A percentile compares a stretch with the other conserved stretches of the same genome.
Evolutionary conservation across 2,797 vertebrate genomes (phyloP).

Genomic region (Thripadectes ignobilis): DNA sequence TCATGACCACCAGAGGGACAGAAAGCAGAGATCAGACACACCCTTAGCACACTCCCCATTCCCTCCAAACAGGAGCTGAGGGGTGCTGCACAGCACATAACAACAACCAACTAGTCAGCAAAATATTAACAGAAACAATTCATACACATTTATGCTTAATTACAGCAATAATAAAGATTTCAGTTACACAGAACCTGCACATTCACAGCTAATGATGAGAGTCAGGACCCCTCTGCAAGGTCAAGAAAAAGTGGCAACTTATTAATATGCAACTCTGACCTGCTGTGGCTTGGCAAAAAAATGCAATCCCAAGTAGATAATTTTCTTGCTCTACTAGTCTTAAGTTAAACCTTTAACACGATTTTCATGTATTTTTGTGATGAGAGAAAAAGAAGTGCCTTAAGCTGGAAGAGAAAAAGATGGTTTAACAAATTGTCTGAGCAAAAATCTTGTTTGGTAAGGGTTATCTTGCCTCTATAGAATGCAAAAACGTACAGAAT

Average conservation of each 20-base stretch:
- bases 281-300: neutral
- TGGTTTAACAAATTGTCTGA: neutral
- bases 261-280: neutral
- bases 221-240: neutral
- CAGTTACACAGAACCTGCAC: neutral
- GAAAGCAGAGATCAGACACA: neutral
- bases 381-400: neutral
- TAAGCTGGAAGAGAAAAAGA: neutral
- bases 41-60: rapidly evolving
- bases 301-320: neutral
- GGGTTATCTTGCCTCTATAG: neutral
- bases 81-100: neutral
- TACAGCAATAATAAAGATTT: neutral
- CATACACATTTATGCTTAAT: neutral
- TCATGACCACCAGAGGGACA: rapidly evolving
- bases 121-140: neutral
- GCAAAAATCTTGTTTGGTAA: neutral
- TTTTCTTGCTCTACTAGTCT: neutral
- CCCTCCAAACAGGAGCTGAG: neutral
- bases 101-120: neutral
- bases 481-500: neutral
- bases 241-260: neutral
- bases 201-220: neutral
- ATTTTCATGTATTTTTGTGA: neutral
- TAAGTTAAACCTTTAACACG: neutral